Percentiles rank a stretch among this genome's conserved stretches.
Evolutionary conservation across 2,113 vertebrate species (phyloP).

Genomic region (Ailurus styani): DNA sequence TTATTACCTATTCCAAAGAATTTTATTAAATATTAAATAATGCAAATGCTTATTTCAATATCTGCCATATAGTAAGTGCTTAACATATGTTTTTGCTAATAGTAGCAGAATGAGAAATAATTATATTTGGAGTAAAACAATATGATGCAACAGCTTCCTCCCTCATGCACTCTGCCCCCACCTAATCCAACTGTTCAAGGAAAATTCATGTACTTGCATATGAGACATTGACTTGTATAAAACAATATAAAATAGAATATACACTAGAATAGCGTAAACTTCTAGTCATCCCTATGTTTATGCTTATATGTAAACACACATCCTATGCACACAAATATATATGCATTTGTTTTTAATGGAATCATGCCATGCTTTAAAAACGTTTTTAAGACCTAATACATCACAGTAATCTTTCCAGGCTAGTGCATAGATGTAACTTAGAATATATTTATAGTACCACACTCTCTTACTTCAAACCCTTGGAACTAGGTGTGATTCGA

Average conservation of each 20-base stretch:
- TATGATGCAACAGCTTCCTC: not conserved
- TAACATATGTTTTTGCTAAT: not conserved
- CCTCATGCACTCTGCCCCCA: not conserved
- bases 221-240: not conserved
- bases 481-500: not conserved
- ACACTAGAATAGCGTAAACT: not conserved
- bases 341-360: not conserved
- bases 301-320: not conserved
- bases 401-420: not conserved
- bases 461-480: not conserved
- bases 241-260: not conserved
- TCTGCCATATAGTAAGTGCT: not conserved
- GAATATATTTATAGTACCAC: not conserved
- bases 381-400: not conserved
- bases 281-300: not conserved
- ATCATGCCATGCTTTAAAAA: not conserved
- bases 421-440: not conserved
- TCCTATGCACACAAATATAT: not conserved
- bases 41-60: not conserved
- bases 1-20: not conserved
- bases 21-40: not conserved
- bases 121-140: not conserved
- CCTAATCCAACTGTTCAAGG: not conserved
- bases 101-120: not conserved
- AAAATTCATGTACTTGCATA: not conserved